phyloP scores from a whole-genome alignment of 1,140 invertebrate species.

The Musca domestica region DNA sequence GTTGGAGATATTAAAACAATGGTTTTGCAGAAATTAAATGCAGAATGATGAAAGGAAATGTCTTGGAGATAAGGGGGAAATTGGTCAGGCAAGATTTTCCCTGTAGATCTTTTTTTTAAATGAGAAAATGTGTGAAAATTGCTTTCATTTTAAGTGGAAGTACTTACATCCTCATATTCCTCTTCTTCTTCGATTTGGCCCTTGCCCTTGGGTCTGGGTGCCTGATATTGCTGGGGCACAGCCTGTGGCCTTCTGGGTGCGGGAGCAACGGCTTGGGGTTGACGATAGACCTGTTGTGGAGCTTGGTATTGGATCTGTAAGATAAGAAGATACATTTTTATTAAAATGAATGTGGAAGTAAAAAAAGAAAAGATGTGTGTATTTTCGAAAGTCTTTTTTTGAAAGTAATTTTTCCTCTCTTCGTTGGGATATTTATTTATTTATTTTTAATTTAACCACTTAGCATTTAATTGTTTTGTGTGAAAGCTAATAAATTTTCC shows the following conservation, averaged over 20 bases:
- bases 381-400: too few relatives aligned
- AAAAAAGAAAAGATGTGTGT: not conserved
- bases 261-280: constrained; percentile 35
- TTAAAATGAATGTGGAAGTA: not conserved
- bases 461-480: not conserved
- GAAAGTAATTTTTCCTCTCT: too few relatives aligned
- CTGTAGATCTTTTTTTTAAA: too few relatives aligned
- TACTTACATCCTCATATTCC: constrained; percentile 53
- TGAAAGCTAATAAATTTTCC: too few relatives aligned
- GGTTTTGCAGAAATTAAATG: too few relatives aligned
- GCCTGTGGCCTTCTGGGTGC: constrained; percentile 37
- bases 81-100: too few relatives aligned
- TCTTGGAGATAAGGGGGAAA: too few relatives aligned
- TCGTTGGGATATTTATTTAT: too few relatives aligned
- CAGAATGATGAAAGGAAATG: too few relatives aligned
- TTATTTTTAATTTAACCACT: too few relatives aligned
- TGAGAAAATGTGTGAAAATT: too few relatives aligned
- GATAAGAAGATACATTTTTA: not conserved
- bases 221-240: constrained; percentile 24
- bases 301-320: constrained; percentile 39
- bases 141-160: not conserved
- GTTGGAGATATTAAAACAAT: too few relatives aligned
- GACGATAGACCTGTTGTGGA: constrained; percentile 43
- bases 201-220: constrained; percentile 41
- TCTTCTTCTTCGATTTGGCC: constrained; percentile 40